These are phyloP conservation scores for Hermetia illucens DNA, from an alignment of 1,140 invertebrate species.

Conservation along the genomic window DNA sequence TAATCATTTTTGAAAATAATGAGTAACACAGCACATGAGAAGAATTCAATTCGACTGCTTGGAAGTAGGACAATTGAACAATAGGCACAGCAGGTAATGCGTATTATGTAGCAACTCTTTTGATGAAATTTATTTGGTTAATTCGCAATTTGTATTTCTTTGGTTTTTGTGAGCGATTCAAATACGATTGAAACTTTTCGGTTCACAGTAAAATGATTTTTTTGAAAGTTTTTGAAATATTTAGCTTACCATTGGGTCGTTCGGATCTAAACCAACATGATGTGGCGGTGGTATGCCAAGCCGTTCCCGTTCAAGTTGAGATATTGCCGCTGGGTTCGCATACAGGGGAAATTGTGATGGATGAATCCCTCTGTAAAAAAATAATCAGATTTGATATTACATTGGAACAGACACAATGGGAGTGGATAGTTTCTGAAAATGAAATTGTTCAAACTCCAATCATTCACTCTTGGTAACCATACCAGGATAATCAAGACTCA, in stretches of 20 bases:
- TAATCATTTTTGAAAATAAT: no score
- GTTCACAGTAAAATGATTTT: background rate
- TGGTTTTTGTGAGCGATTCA: no score
- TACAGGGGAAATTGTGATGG: conserved; percentile 43
- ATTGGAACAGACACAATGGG: no score
- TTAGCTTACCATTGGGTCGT: conserved; percentile 40
- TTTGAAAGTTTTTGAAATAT: background rate
- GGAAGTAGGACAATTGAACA: background rate
- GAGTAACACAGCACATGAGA: no score
- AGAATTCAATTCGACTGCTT: background rate
- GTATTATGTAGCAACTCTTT: conserved; percentile 9
- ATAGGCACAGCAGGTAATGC: no score
- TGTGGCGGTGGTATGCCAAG: conserved; percentile 56
- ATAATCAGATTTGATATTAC: background rate
- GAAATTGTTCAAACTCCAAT: no score
- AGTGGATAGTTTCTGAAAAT: no score
- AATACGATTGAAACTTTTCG: conserved; percentile 28
- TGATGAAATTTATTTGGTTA: conserved; percentile 6
- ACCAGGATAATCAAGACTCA: no score
- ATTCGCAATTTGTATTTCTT: conserved; percentile 8
- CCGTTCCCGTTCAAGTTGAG: conserved; percentile 74
- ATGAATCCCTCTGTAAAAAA: conserved; percentile 35
- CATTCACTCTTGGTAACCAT: no score
- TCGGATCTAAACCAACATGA: conserved; percentile 41
- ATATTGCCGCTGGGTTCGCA: conserved; percentile 49